These are phyloP conservation scores for Fragum whitleyi DNA, from an alignment of 2,888 invertebrate genomes.

Conservation along the genomic window DNA sequence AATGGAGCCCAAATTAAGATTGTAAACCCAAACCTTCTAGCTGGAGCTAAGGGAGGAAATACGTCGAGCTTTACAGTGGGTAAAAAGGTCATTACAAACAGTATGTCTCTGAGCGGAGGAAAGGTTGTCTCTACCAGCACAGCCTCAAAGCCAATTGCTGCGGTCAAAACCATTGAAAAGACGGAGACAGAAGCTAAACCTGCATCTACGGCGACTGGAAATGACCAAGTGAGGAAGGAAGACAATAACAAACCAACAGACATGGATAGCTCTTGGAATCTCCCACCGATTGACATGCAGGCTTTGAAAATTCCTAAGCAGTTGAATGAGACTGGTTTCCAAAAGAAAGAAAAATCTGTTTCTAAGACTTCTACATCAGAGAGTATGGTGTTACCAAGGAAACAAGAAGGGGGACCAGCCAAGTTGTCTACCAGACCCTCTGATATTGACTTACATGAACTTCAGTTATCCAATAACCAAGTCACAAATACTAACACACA, in stretches of 20 bases:
- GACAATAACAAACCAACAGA: neutral
- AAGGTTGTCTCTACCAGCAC: conserved; percentile 35
- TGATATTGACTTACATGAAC: conserved; percentile 63
- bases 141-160: conserved; percentile 15
- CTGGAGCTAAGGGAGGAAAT: conserved; percentile 8
- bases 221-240: neutral
- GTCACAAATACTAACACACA: conserved; percentile 3
- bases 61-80: conserved; percentile 47
- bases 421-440: conserved; percentile 53
- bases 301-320: conserved; percentile 58
- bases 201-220: neutral
- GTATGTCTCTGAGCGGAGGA: conserved; percentile 47
- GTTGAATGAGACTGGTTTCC: conserved; percentile 26
- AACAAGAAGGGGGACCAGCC: neutral
- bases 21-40: conserved; percentile 43
- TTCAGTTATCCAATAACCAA: conserved; percentile 41
- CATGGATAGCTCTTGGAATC: conserved; percentile 45
- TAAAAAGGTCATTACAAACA: conserved; percentile 54
- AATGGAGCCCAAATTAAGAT: conserved; percentile 47
- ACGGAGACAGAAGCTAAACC: neutral
- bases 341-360: neutral
- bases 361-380: neutral
- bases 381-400: conserved; percentile 1
- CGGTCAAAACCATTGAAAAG: conserved; percentile 18
- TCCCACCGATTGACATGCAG: conserved; percentile 58